These are phyloP conservation scores for Pyrocoelia pectoralis DNA, from an alignment of 2,888 invertebrate genomes.

Conservation along the genomic window DNA sequence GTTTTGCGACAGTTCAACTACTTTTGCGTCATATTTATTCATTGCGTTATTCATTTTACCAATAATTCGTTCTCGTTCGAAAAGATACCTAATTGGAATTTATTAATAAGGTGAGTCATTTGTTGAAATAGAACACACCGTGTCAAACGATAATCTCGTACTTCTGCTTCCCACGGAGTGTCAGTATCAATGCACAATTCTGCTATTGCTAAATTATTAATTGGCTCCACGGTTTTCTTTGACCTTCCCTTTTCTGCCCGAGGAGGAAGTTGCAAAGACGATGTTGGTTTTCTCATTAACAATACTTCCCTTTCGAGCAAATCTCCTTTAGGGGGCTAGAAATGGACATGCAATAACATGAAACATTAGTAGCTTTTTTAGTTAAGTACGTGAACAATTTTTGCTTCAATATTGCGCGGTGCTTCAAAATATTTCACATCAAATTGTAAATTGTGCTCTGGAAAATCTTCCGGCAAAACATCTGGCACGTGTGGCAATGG, in stretches of 20 bases:
- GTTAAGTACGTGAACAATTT: not conserved
- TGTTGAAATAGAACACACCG: constrained; percentile 56
- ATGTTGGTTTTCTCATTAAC: not conserved
- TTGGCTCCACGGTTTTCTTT: not conserved
- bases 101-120: no score
- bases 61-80: constrained; percentile 73
- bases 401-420: constrained; percentile 1
- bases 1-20: constrained; percentile 65
- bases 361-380: no score
- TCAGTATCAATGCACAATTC: constrained; percentile 56
- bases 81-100: constrained; percentile 59
- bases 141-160: constrained; percentile 63
- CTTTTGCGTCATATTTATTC: constrained; percentile 70
- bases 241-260: constrained; percentile 2
- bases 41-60: constrained; percentile 67
- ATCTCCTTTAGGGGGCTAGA: constrained; percentile 27
- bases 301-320: constrained; percentile 45
- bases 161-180: constrained; percentile 65
- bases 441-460: constrained; percentile 63
- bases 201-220: constrained; percentile 33
- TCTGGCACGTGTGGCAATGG: constrained; percentile 60
- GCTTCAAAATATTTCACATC: not conserved
- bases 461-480: constrained; percentile 66
- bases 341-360: not conserved
- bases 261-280: not conserved